Evolutionary conservation across 2,113 vertebrate species (phyloP).

Genomic region (Odocoileus virginianus): DNA sequence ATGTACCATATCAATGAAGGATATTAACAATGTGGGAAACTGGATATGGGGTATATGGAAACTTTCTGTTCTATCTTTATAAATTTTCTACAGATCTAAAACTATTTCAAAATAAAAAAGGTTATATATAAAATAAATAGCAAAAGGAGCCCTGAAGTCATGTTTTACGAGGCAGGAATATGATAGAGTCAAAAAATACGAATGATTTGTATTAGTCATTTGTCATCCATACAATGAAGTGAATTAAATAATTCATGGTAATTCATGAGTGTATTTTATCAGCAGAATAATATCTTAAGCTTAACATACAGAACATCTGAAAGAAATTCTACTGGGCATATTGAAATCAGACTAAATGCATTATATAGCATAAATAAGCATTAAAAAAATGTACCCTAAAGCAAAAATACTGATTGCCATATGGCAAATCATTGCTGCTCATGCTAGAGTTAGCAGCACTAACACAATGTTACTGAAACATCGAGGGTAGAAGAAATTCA

Average conservation of each 20-base stretch:
- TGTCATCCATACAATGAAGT: not conserved
- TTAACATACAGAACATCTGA: constrained; percentile 17
- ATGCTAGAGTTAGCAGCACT: not conserved
- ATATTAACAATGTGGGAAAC: not conserved
- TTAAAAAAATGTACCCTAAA: not conserved
- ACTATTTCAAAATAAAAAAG: not conserved
- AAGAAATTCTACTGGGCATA: constrained; percentile 11
- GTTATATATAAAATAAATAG: not conserved
- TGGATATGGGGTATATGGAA: not conserved
- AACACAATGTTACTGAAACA: not conserved
- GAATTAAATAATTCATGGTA: constrained; percentile 2
- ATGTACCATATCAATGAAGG: not conserved
- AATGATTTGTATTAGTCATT: not conserved
- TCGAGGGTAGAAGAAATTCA: not conserved
- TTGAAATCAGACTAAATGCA: constrained; percentile 25
- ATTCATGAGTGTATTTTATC: not conserved
- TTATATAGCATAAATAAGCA: not conserved
- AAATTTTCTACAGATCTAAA: not conserved
- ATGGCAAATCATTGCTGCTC: not conserved
- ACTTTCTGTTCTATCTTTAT: not conserved
- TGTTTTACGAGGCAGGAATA: constrained; percentile 12
- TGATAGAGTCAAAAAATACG: not conserved
- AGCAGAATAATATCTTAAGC: not conserved
- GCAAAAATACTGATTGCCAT: not conserved
- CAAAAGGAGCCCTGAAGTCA: not conserved